Conservation (phyloP, 2,888 invertebrate species). For the Toxonevra muliebris region DNA sequence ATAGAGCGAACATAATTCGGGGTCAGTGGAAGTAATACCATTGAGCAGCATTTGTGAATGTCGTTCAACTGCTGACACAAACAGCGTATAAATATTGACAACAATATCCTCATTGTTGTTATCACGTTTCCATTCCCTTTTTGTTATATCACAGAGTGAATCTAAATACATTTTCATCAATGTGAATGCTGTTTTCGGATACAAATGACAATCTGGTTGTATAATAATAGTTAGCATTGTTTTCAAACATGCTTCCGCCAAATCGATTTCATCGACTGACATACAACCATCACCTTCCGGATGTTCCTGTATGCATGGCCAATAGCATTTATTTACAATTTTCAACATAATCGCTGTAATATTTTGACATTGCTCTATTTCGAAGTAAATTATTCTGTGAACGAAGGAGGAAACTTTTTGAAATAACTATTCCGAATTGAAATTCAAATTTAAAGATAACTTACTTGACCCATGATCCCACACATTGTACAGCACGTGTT, state of each 20-base stretch:
- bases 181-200: slow-evolving; percentile 69
- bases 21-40: slow-evolving; percentile 59
- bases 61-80: slow-evolving; percentile 76
- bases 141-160: slow-evolving; percentile 68
- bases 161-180: slow-evolving; percentile 71
- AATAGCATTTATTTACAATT: slow-evolving; percentile 64
- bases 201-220: slow-evolving; percentile 73
- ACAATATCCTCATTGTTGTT: slow-evolving; percentile 71
- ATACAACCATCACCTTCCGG: slow-evolving; percentile 67
- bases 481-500: slow-evolving; percentile 69
- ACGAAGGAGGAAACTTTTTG: neutral
- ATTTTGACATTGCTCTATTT: slow-evolving; percentile 60
- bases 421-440: neutral
- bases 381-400: slow-evolving; percentile 59
- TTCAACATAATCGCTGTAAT: slow-evolving; percentile 63
- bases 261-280: slow-evolving; percentile 68
- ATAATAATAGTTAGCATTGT: slow-evolving; percentile 67
- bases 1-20: slow-evolving; percentile 68
- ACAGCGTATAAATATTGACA: slow-evolving; percentile 73
- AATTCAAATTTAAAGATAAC: slow-evolving; percentile 20
- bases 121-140: slow-evolving; percentile 66
- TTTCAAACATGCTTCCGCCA: slow-evolving; percentile 72
- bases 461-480: slow-evolving; percentile 72
- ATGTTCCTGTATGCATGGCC: slow-evolving; percentile 58
- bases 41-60: slow-evolving; percentile 69